Evolutionary conservation across 2,888 invertebrate genomes (phyloP).

Genomic region (Drosophila algonquin): DNA sequence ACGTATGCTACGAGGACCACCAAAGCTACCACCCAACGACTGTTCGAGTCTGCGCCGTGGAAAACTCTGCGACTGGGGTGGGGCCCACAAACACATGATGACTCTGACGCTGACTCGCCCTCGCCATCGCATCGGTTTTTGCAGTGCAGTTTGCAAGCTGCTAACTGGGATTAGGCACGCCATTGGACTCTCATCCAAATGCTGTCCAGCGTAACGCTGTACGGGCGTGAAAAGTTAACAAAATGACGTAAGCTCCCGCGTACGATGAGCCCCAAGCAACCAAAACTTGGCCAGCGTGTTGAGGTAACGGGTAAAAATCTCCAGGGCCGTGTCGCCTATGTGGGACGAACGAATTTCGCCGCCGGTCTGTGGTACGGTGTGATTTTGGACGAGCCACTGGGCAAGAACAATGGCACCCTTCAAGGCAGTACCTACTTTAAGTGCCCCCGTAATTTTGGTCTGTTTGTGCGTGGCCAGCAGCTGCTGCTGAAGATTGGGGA

Average conservation of each 20-base stretch:
- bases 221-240: slow-evolving; percentile 40
- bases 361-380: slow-evolving; percentile 98
- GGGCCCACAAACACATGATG: slow-evolving; percentile 46
- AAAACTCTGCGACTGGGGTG: slow-evolving; percentile 43
- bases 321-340: slow-evolving; percentile 94
- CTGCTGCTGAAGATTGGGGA: slow-evolving; percentile 86
- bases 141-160: slow-evolving; percentile 49
- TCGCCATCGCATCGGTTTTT: slow-evolving; percentile 58
- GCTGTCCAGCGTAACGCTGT: slow-evolving; percentile 12
- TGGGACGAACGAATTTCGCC: slow-evolving; percentile 95
- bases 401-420: slow-evolving; percentile 98
- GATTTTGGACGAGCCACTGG: slow-evolving; percentile 95
- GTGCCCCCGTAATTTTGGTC: slow-evolving; percentile 96
- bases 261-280: slow-evolving; percentile 67
- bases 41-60: slow-evolving; percentile 61
- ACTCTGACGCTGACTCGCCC: slow-evolving; percentile 36
- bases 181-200: slow-evolving; percentile 44
- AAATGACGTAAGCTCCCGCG: slow-evolving; percentile 68
- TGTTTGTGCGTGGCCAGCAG: slow-evolving; percentile 96
- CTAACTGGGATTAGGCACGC: slow-evolving; percentile 60
- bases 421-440: slow-evolving; percentile 96
- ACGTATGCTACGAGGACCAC: slow-evolving; percentile 1
- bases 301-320: slow-evolving; percentile 90
- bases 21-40: slow-evolving; percentile 19
- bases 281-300: slow-evolving; percentile 71